Percentiles rank a stretch among this genome's conserved stretches.
Evolutionary conservation across 2,113 vertebrate species (phyloP).

Genomic region (Conger conger): DNA sequence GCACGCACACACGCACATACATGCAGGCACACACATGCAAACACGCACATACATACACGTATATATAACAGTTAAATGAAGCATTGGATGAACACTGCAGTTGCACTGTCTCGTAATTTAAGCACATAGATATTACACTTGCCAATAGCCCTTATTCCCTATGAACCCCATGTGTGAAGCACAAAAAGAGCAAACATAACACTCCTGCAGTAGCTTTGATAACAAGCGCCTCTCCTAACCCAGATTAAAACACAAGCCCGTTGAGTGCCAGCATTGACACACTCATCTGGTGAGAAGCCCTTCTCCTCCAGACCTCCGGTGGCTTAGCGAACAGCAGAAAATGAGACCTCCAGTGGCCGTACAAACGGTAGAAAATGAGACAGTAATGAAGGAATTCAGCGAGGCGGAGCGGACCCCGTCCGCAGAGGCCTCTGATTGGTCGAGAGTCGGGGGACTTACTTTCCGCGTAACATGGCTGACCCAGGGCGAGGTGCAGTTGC

Average conservation of each 20-base stretch:
- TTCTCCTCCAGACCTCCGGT: neutral
- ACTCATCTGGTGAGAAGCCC: too few relatives aligned
- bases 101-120: neutral
- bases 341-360: too few relatives aligned
- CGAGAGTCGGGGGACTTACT: conserved; percentile 64
- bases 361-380: too few relatives aligned
- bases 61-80: too few relatives aligned
- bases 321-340: too few relatives aligned
- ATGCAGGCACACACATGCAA: too few relatives aligned
- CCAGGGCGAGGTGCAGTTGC: conserved; percentile 97
- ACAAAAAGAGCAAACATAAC: neutral
- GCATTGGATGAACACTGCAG: neutral
- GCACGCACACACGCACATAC: too few relatives aligned
- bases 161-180: neutral
- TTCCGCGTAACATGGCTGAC: conserved; percentile 93
- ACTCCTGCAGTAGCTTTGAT: neutral
- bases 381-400: neutral
- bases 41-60: too few relatives aligned
- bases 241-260: neutral
- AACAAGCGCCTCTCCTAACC: neutral
- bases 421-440: neutral
- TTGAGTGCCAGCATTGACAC: neutral
- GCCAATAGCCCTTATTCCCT: neutral
- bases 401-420: neutral
- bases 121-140: neutral